phyloP scores from a whole-genome alignment of 2,888 invertebrate genomes.

The Xylocampa areola region DNA sequence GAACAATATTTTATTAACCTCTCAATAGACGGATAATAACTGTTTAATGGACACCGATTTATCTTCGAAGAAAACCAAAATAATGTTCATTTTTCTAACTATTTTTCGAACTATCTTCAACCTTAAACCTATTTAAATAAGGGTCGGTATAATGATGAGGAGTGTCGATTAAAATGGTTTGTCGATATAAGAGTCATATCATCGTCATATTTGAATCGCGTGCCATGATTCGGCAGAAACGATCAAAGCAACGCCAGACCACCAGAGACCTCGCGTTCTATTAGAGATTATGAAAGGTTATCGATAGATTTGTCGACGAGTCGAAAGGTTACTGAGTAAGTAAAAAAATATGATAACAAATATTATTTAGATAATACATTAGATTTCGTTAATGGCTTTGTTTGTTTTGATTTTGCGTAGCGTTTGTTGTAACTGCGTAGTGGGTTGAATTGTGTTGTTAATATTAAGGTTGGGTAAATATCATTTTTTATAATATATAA shows the following conservation, averaged over 20 bases:
- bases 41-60: conserved; percentile 87
- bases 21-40: conserved; percentile 84
- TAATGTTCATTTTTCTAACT: conserved; percentile 11
- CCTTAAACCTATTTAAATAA: conserved; percentile 36
- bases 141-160: conserved; percentile 40
- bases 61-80: conserved; percentile 68
- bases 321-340: conserved; percentile 46
- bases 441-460: conserved; percentile 17
- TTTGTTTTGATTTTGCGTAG: conserved; percentile 36
- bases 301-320: conserved; percentile 61
- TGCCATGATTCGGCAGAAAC: conserved; percentile 88
- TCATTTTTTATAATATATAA: background rate
- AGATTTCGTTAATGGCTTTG: conserved; percentile 45
- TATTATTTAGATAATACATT: conserved; percentile 26
- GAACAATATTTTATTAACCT: conserved; percentile 87
- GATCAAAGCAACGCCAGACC: conserved; percentile 85
- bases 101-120: conserved; percentile 30
- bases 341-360: conserved; percentile 50
- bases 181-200: conserved; percentile 83
- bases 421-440: conserved; percentile 24
- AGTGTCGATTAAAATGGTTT: conserved; percentile 36
- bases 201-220: conserved; percentile 87
- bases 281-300: conserved; percentile 56
- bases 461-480: conserved; percentile 19
- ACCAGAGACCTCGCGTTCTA: conserved; percentile 79